Evolutionary conservation across 2,888 invertebrate species (phyloP).

Genomic region (Eilema caniola): DNA sequence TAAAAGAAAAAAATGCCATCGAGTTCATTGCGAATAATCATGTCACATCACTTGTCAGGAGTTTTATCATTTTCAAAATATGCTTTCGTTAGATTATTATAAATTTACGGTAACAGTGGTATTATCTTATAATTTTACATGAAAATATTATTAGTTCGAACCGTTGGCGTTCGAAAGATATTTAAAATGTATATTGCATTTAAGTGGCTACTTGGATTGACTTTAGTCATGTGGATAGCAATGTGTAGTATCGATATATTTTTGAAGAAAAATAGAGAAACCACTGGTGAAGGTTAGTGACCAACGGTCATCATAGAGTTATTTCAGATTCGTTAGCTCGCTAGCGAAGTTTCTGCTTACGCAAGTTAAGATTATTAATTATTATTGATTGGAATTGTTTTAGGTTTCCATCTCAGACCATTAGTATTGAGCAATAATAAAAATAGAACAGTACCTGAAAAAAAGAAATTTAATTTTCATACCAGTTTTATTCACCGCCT

Average conservation of each 20-base stretch:
- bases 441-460: conserved; percentile 38
- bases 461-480: conserved; percentile 24
- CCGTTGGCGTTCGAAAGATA: conserved; percentile 22
- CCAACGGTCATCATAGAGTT: background rate
- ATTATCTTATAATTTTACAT: conserved; percentile 30
- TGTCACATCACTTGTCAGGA: conserved; percentile 51
- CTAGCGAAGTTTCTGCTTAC: background rate
- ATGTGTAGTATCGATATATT: conserved; percentile 66
- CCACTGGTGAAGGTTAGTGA: conserved; percentile 45
- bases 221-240: conserved; percentile 71
- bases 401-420: conserved; percentile 34
- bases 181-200: conserved; percentile 78
- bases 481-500: conserved; percentile 26
- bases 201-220: conserved; percentile 74
- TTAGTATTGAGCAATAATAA: conserved; percentile 31
- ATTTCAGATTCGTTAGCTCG: background rate
- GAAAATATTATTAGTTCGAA: conserved; percentile 35
- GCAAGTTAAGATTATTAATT: background rate
- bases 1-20: background rate
- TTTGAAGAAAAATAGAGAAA: conserved; percentile 43
- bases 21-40: conserved; percentile 22
- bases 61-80: conserved; percentile 56
- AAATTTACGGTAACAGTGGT: conserved; percentile 59
- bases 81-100: conserved; percentile 56
- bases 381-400: conserved; percentile 20